These are phyloP conservation scores for Phytoseiulus persimilis DNA, from an alignment of 2,888 invertebrate genomes.

Conservation along the genomic window DNA sequence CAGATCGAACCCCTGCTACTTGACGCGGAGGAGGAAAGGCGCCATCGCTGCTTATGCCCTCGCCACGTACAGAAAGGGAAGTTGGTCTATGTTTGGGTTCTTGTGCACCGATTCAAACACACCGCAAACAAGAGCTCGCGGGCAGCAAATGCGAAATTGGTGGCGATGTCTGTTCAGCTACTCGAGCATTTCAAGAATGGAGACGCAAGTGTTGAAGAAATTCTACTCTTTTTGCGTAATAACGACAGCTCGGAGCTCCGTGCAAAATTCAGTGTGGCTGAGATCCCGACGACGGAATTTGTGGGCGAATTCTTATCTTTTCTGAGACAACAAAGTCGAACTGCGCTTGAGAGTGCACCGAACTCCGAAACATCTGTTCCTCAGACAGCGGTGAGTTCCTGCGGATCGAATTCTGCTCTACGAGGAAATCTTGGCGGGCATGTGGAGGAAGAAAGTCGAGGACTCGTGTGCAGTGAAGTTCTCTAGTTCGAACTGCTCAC, in stretches of 20 bases:
- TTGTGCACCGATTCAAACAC: background rate
- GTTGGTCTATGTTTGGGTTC: background rate
- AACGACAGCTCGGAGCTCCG: background rate
- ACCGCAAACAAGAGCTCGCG: too few relatives aligned
- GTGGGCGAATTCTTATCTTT: background rate
- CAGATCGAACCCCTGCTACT: too few relatives aligned
- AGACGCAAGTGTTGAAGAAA: background rate
- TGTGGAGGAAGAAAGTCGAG: background rate
- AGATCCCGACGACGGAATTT: background rate
- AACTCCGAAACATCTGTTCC: background rate
- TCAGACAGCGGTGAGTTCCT: background rate
- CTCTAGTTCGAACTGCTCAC: too few relatives aligned
- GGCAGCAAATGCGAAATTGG: too few relatives aligned
- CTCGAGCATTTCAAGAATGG: background rate
- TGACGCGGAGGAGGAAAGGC: background rate
- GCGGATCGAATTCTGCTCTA: background rate
- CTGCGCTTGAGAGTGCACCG: background rate
- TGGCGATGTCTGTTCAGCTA: background rate
- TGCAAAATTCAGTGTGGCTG: background rate
- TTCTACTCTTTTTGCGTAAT: background rate
- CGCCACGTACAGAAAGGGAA: background rate
- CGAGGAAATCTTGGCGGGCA: too few relatives aligned
- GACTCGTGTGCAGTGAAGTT: too few relatives aligned
- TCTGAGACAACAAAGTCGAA: slow-evolving; percentile 7
- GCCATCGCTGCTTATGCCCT: background rate